phyloP scores from a whole-genome alignment of 53 echinoderm and acorn worm species.

The Pentamera pediparva region DNA sequence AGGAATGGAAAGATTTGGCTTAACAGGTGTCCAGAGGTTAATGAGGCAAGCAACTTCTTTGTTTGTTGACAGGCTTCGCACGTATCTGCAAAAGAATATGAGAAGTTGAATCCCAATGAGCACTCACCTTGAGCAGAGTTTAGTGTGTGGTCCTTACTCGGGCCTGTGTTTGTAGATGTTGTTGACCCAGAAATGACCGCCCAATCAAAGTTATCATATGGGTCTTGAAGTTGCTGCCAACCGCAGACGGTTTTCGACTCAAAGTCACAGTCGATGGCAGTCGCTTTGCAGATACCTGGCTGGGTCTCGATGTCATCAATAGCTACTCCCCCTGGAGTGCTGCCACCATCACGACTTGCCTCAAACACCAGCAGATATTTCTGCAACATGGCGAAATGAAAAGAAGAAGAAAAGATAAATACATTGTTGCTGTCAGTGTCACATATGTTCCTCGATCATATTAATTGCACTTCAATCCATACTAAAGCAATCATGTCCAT shows the following conservation, averaged over 20 bases:
- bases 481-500: no score
- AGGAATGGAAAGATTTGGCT: neutral
- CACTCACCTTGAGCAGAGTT: conserved; percentile 6
- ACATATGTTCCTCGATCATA: no score
- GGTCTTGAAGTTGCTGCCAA: conserved; percentile 34
- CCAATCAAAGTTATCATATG: conserved; percentile 46
- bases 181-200: conserved; percentile 33
- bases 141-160: conserved; percentile 48
- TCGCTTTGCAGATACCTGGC: conserved; percentile 18
- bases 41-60: no score
- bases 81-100: no score
- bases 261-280: conserved; percentile 80
- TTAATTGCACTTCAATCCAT: no score
- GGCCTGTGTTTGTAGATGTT: conserved; percentile 34
- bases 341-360: neutral
- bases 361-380: conserved; percentile 14
- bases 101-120: no score
- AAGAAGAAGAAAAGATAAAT: no score
- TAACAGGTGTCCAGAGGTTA: no score
- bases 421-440: no score
- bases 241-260: conserved; percentile 39
- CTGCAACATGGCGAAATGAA: neutral
- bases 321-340: neutral
- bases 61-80: no score
- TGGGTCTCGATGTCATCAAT: conserved; percentile 10